Conservation (phyloP, 2,797 vertebrate species). For the Morus bassanus region DNA sequence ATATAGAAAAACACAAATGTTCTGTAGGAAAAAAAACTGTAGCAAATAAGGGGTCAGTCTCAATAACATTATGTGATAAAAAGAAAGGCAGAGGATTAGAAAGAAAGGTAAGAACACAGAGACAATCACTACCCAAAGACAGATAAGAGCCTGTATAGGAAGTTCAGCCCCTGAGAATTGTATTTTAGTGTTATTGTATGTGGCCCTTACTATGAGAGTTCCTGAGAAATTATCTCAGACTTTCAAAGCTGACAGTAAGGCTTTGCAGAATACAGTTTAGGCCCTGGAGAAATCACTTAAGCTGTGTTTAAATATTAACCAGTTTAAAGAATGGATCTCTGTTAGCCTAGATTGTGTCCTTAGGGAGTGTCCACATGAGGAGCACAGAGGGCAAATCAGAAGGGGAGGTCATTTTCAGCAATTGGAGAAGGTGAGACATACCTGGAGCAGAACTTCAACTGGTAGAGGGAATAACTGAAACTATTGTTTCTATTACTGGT, state of each 20-base stretch:
- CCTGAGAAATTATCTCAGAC: not conserved
- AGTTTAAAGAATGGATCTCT: not conserved
- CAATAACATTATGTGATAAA: not conserved
- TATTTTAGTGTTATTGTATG: not conserved
- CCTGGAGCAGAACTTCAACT: not conserved
- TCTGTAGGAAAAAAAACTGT: not conserved
- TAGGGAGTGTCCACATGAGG: not conserved
- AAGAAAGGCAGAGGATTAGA: not conserved
- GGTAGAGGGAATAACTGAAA: not conserved
- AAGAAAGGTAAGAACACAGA: not conserved
- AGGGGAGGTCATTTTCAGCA: not conserved
- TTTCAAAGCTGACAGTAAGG: not conserved
- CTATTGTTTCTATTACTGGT: not conserved
- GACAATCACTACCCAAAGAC: not conserved
- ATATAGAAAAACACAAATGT: not conserved
- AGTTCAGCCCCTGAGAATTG: not conserved
- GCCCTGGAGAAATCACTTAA: not conserved
- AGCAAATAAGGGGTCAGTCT: rapidly evolving
- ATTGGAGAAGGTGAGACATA: not conserved
- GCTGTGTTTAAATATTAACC: not conserved
- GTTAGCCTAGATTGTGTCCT: not conserved
- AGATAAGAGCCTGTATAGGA: not conserved
- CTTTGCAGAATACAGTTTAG: not conserved
- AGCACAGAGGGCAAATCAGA: not conserved
- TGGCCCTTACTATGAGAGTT: not conserved